Evolutionary conservation across 2,113 vertebrate species (phyloP), one percentile per base, ranked within the genome.

Genomic region (Oryzias curvinotus): DNA sequence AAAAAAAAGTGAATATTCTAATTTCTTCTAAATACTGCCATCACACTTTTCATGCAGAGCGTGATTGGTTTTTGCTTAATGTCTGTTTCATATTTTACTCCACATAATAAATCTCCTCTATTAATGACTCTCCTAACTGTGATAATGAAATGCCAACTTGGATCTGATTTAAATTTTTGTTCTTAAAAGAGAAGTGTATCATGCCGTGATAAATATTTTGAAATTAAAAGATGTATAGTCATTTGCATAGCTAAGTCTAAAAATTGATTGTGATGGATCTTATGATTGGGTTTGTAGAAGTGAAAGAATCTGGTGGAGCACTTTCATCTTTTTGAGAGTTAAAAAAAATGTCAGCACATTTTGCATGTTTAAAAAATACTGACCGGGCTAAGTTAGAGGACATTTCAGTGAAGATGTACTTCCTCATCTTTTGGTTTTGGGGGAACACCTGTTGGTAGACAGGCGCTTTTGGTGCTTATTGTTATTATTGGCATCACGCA

Each of bases 1-100:
- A 69, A 19, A 23, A 23, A 43, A 70, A 59, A 68, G 54, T 56
- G 25, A 52, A 52, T 71, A 14, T 69, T 65, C 10, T 23, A 52
- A 55, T 44, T 73, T 44, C 50, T 61, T 52, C 18, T 68, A 43
- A 45, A 45, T 48, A 36, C 3, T 54, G 23, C 23, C 25, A 73
- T 25, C 55, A 54, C 0, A 58, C 25, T 53, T 53, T 13, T 46
- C 26, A 57, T 4, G 4, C 41, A 64, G 44, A n/a, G 51, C 18
- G 8, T 56, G 5, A 43, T 4, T 70, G 5, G 48, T 61, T 66
- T 58, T 51, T 19, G 51, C 10, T 42, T 14, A 1, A 26, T 36
- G 12, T 21, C 14, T 60, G 14, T 65, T 69, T 63, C 47, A 1
- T 7, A 1, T 58, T 46, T 26, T 42, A 17, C 12, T 26, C 12